Evolutionary conservation across 2,888 invertebrate genomes (phyloP).

Genomic region (Folsomia candida): DNA sequence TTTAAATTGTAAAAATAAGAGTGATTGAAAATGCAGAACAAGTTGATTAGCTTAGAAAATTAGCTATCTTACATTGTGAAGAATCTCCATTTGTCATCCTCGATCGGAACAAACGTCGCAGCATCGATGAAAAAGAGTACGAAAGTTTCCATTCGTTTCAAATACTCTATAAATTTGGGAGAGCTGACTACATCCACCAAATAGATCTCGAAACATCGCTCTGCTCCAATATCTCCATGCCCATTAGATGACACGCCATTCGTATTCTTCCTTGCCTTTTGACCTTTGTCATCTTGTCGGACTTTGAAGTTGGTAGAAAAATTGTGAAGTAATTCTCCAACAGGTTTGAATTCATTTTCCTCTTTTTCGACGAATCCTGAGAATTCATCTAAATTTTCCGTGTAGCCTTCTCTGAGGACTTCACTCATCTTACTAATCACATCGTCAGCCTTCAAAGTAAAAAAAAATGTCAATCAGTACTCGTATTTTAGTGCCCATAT

Average conservation of each 20-base stretch:
- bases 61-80: conserved; percentile 57
- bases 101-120: conserved; percentile 81
- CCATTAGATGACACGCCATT: no score
- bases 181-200: conserved; percentile 65
- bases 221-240: conserved; percentile 17
- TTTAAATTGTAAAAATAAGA: neutral
- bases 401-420: conserved; percentile 68
- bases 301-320: conserved; percentile 54
- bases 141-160: conserved; percentile 83
- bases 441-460: conserved; percentile 79
- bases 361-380: conserved; percentile 68
- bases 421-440: conserved; percentile 67
- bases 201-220: conserved; percentile 72
- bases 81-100: conserved; percentile 83
- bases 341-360: conserved; percentile 68
- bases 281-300: neutral
- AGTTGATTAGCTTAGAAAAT: no score
- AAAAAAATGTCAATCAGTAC: no score
- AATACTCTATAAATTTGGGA: conserved; percentile 73
- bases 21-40: neutral
- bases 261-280: neutral
- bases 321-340: conserved; percentile 67
- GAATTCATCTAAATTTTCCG: conserved; percentile 72
- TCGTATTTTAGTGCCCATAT: neutral
- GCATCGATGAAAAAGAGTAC: conserved; percentile 95